A percentile compares a stretch with the other conserved stretches of the same genome.
phyloP scores from a whole-genome alignment of 1,140 invertebrate genomes.

The Drosophila teissieri region DNA sequence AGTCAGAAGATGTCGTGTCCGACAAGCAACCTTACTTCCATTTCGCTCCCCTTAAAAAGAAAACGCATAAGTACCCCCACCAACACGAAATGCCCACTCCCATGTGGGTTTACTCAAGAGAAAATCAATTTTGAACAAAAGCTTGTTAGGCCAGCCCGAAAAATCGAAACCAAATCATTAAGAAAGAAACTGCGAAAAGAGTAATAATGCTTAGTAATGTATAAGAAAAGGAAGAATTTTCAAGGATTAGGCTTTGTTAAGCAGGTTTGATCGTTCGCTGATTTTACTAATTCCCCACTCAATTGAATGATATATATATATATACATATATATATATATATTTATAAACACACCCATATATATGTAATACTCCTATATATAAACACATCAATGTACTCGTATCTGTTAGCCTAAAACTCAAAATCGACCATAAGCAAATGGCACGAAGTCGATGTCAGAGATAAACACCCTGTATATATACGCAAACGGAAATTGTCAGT shows the following conservation, averaged over 20 bases:
- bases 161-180: constrained; percentile 26
- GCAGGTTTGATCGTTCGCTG: constrained; percentile 77
- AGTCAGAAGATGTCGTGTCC: constrained; percentile 18
- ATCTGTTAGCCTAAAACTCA: constrained; percentile 48
- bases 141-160: constrained; percentile 25
- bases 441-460: constrained; percentile 25
- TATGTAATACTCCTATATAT: constrained; percentile 35
- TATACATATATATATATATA: constrained; percentile 23
- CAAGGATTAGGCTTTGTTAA: constrained; percentile 56
- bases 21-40: constrained; percentile 16
- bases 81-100: background rate
- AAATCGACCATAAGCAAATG: constrained; percentile 8
- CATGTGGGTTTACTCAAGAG: background rate
- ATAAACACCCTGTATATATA: constrained; percentile 62
- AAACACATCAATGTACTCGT: constrained; percentile 35
- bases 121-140: constrained; percentile 5
- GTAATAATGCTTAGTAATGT: constrained; percentile 4
- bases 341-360: constrained; percentile 21
- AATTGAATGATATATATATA: constrained; percentile 13
- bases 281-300: constrained; percentile 73
- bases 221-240: constrained; percentile 31
- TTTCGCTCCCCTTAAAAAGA: constrained; percentile 11
- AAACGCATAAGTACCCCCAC: constrained; percentile 1
- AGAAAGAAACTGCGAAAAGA: constrained; percentile 16
- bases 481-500: constrained; percentile 50